Percentiles rank a stretch among this genome's conserved stretches.
phyloP scores from a whole-genome alignment of 2,888 invertebrate species.

The Harpalus rufipes region DNA sequence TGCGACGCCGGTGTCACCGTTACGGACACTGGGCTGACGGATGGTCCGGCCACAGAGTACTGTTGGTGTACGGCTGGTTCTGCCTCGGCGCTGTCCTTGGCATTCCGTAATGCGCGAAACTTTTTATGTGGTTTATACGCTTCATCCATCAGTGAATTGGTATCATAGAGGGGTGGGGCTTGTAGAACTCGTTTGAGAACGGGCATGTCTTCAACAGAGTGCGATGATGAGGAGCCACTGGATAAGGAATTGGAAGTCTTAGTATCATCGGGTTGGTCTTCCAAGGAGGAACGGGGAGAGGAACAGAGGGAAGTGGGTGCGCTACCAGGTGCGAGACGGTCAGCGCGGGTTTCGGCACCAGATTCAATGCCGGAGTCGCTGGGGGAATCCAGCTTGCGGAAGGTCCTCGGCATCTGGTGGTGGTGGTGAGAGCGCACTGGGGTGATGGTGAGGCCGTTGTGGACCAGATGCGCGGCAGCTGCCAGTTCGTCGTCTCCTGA shows the following conservation, averaged over 20 bases:
- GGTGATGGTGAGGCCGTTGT: slow-evolving; percentile 86
- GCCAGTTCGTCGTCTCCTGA: slow-evolving; percentile 90
- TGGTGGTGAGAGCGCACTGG: slow-evolving; percentile 78
- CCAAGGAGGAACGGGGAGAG: slow-evolving; percentile 90
- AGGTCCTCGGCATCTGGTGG: slow-evolving; percentile 77
- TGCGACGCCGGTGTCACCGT: slow-evolving; percentile 69
- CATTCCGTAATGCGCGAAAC: slow-evolving; percentile 89
- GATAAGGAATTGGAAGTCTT: slow-evolving; percentile 58
- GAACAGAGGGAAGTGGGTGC: slow-evolving; percentile 89
- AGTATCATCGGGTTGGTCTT: slow-evolving; percentile 85
- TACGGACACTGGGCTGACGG: slow-evolving; percentile 74
- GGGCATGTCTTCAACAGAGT: slow-evolving; percentile 92
- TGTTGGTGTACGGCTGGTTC: slow-evolving; percentile 77
- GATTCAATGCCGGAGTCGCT: slow-evolving; percentile 96
- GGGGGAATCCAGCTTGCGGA: slow-evolving; percentile 93
- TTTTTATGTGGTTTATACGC: slow-evolving; percentile 98
- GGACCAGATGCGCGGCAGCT: slow-evolving; percentile 85
- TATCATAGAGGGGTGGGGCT: slow-evolving; percentile 94
- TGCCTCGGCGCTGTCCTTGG: slow-evolving; percentile 89
- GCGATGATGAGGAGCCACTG: slow-evolving; percentile 72
- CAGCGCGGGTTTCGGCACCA: slow-evolving; percentile 86
- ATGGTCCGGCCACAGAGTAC: slow-evolving; percentile 77
- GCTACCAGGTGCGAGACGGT: slow-evolving; percentile 80
- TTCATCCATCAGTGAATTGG: slow-evolving; percentile 94
- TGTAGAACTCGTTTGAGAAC: slow-evolving; percentile 94